Base-by-base conservation (phyloP, 2,888 invertebrate species). In the Atethmia centrago region DNA sequence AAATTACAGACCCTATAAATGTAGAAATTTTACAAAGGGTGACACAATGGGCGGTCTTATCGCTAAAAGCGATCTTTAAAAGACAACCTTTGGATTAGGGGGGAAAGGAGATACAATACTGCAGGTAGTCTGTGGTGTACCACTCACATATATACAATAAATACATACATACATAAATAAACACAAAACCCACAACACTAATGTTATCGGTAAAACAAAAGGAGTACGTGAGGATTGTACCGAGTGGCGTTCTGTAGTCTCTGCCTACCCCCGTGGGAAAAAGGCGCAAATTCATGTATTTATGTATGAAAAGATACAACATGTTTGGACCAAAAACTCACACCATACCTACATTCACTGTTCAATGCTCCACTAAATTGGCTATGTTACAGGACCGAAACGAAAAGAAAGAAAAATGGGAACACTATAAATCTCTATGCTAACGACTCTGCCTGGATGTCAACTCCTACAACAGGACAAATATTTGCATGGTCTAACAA, bases 401-500 rank as follows among this genome's bases (percentile, higher is more conserved):
- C 14, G 14, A 28, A 74, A 19, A n/a, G 12, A 47, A 40, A 42
- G 19, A 31, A 25, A 58, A 79, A 47, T 47, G 3, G 0, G 10
- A 53, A 40, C 25, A 21, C 31, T 42, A 64, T 42, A 58, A 78
- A 71, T 79, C 36, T 51, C 31, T 61, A 47, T 31, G 51, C 45
- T 79, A 42, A 55, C 55, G 49, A 51, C 65, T 55, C 42, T 28
- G 49, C n/a, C 55, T 49, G 36, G 55, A 62, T 75, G 45, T 55
- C 59, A 62, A 75, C 65, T 66, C 55, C 45, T 64, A 58, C 62
- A 56, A 47, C 36, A 28, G 7, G 31, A 62, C 66, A 49, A 70
- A 79, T 55, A 81, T 76, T 81, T 58, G 66, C 53, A 70, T 81
- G 62, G 62, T 58, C 76, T 67, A 70, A 80, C 76, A 79, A 76